phyloP scores from a whole-genome alignment of 2,113 vertebrate genomes.

The Pogona vitticeps region DNA sequence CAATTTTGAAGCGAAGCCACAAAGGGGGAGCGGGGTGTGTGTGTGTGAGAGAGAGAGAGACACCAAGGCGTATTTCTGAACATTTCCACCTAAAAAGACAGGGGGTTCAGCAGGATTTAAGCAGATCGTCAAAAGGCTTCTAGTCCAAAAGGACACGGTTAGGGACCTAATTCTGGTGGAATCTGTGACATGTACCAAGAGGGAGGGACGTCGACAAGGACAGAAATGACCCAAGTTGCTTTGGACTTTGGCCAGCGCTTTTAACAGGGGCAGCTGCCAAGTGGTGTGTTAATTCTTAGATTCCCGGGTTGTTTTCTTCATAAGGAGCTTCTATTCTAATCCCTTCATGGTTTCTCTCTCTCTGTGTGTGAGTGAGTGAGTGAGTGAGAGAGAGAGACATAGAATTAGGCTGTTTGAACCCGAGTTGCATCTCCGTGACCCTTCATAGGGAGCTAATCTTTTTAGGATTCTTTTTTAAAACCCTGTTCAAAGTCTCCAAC shows the following conservation, averaged over 20 bases:
- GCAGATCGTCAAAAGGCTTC: neutral
- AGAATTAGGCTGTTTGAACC: neutral
- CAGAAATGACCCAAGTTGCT: conserved; percentile 25
- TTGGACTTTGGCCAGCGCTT: conserved; percentile 33
- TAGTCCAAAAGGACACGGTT: conserved; percentile 38
- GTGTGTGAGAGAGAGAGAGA: conserved; percentile 16
- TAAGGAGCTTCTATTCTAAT: conserved; percentile 35
- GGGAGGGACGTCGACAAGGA: conserved; percentile 9
- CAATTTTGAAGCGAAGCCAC: conserved; percentile 43
- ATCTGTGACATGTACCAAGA: conserved; percentile 39
- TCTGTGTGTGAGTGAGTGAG: neutral
- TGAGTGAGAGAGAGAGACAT: conserved; percentile 8
- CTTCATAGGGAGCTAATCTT: neutral
- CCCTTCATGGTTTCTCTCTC: neutral
- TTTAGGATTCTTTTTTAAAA: neutral
- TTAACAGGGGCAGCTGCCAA: conserved; percentile 46
- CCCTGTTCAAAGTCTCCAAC: neutral
- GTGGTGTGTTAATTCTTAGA: conserved; percentile 35
- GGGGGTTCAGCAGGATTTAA: neutral
- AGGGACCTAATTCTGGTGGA: conserved; percentile 31
- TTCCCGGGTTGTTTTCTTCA: conserved; percentile 43
- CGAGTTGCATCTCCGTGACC: neutral
- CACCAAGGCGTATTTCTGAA: conserved; percentile 50
- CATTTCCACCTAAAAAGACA: conserved; percentile 22
- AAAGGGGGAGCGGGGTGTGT: neutral